phyloP scores from a whole-genome alignment of 2,797 vertebrate species.

The Notamacropus eugenii region DNA sequence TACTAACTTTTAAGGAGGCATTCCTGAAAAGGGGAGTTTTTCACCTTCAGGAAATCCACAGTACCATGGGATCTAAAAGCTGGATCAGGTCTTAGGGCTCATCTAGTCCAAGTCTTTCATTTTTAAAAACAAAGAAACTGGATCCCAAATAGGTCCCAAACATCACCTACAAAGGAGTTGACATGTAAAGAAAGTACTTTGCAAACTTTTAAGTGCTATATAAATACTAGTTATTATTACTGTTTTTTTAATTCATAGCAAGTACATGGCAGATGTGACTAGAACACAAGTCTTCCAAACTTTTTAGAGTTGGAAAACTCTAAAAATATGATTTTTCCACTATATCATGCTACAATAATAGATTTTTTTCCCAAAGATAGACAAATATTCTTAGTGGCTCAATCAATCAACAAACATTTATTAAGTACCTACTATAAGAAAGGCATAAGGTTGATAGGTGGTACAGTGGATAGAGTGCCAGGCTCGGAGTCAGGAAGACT shows the following conservation, averaged over 20 bases:
- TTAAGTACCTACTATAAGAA: background rate
- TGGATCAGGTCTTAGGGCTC: background rate
- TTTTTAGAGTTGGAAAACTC: background rate
- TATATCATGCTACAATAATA: background rate
- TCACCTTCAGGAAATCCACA: background rate
- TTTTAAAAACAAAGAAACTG: background rate
- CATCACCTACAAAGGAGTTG: background rate
- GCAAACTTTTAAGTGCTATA: background rate
- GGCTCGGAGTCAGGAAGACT: background rate
- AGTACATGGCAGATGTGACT: background rate
- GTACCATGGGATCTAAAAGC: background rate
- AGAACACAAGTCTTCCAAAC: background rate
- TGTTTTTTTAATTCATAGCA: background rate
- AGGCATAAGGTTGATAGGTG: background rate
- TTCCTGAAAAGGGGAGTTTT: background rate
- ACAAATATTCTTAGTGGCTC: background rate
- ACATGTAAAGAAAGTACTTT: background rate
- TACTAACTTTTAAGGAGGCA: conserved; percentile 27
- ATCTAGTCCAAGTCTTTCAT: background rate
- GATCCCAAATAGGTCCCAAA: background rate
- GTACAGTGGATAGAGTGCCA: background rate
- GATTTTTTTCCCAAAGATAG: background rate
- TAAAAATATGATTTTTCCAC: background rate
- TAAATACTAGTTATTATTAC: background rate
- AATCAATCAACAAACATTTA: background rate